Evolutionary conservation across 2,888 invertebrate genomes (phyloP).

Genomic region (Unio delphinus): DNA sequence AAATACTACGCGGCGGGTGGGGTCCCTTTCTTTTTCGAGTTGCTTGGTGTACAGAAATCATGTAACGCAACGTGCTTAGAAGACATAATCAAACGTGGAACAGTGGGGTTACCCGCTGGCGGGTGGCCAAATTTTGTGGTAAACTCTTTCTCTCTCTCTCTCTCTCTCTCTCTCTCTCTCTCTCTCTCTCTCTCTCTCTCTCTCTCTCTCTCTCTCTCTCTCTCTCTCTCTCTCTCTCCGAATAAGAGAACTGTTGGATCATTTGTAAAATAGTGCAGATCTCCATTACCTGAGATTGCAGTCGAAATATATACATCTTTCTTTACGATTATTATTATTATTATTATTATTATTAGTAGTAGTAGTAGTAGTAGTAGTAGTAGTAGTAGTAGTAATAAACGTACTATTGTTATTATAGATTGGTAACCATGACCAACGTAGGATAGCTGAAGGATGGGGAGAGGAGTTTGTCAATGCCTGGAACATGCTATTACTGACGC

Average conservation of each 20-base stretch:
- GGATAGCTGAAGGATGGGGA: conserved; percentile 77
- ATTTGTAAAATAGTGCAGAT: too few relatives aligned
- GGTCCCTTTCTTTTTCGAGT: conserved; percentile 57
- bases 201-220: too few relatives aligned
- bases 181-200: background rate
- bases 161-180: too few relatives aligned
- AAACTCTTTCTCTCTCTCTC: background rate
- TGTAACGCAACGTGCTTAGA: conserved; percentile 34
- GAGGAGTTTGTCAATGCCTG: conserved; percentile 80
- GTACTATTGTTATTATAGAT: conserved; percentile 34
- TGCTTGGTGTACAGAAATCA: conserved; percentile 25
- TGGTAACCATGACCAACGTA: conserved; percentile 60
- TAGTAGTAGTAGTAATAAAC: too few relatives aligned
- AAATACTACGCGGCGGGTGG: conserved; percentile 60
- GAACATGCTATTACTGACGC: conserved; percentile 84
- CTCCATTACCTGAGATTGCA: too few relatives aligned
- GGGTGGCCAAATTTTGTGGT: conserved; percentile 51
- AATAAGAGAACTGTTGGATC: too few relatives aligned
- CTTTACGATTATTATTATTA: too few relatives aligned
- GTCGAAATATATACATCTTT: too few relatives aligned
- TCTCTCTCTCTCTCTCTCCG: too few relatives aligned
- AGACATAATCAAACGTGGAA: conserved; percentile 25
- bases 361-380: too few relatives aligned
- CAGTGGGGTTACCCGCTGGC: conserved; percentile 23
- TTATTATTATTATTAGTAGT: background rate